These are phyloP conservation scores for Macquaria ambigua DNA, from an alignment of 2,113 vertebrate genomes.

Conservation along the genomic window DNA sequence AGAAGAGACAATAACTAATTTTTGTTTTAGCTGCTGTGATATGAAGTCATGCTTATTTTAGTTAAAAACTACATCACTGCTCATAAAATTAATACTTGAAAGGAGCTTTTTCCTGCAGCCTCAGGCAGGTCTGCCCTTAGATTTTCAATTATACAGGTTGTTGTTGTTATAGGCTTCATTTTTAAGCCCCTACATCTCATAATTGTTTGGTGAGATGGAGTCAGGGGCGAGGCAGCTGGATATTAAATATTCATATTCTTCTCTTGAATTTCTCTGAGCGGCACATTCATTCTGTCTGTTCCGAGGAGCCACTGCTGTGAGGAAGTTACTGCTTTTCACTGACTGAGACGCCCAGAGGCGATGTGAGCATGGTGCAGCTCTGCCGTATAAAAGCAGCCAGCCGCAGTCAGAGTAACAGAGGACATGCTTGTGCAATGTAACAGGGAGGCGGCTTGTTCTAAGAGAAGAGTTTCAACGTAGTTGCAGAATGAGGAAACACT, in stretches of 20 bases:
- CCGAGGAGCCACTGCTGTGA: not conserved
- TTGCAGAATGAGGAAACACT: slow-evolving; percentile 26
- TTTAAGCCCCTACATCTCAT: not conserved
- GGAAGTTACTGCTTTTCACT: slow-evolving; percentile 8
- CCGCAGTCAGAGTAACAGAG: not conserved
- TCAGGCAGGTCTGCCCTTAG: not conserved
- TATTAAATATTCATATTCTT: slow-evolving; percentile 34
- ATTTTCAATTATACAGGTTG: not conserved
- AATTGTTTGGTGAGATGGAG: slow-evolving; percentile 6
- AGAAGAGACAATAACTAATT: not conserved
- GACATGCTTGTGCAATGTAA: slow-evolving; percentile 42
- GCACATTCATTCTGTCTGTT: not conserved
- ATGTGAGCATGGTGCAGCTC: slow-evolving; percentile 43
- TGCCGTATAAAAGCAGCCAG: slow-evolving; percentile 63
- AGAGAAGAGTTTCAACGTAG: not conserved
- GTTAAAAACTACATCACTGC: not conserved
- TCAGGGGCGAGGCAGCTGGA: not conserved
- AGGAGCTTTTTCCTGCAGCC: not conserved
- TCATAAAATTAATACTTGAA: not conserved
- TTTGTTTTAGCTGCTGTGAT: not conserved
- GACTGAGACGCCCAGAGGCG: slow-evolving; percentile 69
- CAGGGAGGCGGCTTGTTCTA: slow-evolving; percentile 30
- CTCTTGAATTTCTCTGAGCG: slow-evolving; percentile 2
- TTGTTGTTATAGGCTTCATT: slow-evolving; percentile 11
- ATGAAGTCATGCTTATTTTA: slow-evolving; percentile 20